Evolutionary conservation across 2,797 vertebrate species (phyloP).

Genomic region (Vultur gryphus): DNA sequence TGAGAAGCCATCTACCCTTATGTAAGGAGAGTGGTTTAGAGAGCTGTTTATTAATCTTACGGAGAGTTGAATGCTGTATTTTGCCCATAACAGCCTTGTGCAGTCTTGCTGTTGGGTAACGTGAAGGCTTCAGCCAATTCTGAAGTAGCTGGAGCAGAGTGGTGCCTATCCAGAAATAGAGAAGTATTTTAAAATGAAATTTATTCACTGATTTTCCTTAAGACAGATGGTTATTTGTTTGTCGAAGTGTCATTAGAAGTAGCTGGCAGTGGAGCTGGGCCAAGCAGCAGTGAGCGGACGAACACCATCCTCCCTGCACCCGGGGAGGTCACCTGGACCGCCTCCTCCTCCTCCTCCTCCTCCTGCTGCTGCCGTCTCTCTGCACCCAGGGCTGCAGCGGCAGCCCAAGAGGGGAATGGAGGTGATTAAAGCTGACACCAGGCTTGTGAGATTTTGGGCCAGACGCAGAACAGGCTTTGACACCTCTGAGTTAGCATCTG

Average conservation of each 20-base stretch:
- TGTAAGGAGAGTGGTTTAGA: background rate
- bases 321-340: background rate
- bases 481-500: background rate
- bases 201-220: constrained; percentile 23
- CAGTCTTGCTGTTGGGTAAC: background rate
- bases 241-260: background rate
- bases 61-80: background rate
- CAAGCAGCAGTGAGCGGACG: background rate
- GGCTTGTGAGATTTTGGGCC: background rate
- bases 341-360: background rate
- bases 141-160: constrained; percentile 7
- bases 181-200: constrained; percentile 43
- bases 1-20: background rate
- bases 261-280: background rate
- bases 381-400: background rate
- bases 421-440: background rate
- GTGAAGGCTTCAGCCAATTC: background rate
- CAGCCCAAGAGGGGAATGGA: background rate
- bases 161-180: constrained; percentile 34
- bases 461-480: background rate
- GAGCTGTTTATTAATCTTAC: background rate
- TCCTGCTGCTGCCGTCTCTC: background rate
- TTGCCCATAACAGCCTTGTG: background rate
- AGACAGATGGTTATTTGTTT: constrained; percentile 25
- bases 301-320: background rate